Conservation (phyloP, 2,888 invertebrate species). For the Amblyjoppa proteus region DNA sequence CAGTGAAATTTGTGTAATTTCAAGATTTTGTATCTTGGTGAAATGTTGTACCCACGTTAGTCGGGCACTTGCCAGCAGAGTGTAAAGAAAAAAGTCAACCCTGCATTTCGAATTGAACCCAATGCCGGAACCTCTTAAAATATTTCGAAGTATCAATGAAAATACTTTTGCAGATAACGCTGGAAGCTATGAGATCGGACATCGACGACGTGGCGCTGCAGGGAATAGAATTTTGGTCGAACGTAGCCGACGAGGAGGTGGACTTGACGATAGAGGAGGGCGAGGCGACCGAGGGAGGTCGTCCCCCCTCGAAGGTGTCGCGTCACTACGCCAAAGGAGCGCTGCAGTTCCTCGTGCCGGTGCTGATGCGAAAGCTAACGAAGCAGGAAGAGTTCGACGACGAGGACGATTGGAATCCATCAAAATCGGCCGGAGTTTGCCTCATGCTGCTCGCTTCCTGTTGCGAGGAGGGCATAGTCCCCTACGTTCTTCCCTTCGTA, state of each 20-base stretch:
- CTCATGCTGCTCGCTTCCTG: conserved; percentile 98
- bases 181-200: conserved; percentile 99
- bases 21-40: no score
- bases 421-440: conserved; percentile 99
- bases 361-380: conserved; percentile 96
- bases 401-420: conserved; percentile 99
- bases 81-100: no score
- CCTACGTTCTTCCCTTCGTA: conserved; percentile 97
- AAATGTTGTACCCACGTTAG: no score
- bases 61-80: no score
- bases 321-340: conserved; percentile 99
- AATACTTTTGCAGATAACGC: conserved; percentile 89
- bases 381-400: conserved; percentile 99
- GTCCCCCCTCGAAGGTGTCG: conserved; percentile 96
- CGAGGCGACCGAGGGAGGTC: conserved; percentile 96
- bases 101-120: neutral
- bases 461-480: conserved; percentile 98
- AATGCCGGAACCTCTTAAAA: neutral
- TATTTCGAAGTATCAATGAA: neutral
- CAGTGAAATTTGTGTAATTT: no score
- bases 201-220: conserved; percentile 98
- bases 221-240: conserved; percentile 99
- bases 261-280: conserved; percentile 97
- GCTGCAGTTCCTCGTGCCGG: conserved; percentile 96
- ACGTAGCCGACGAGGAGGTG: conserved; percentile 99